Conservation (phyloP, 2,797 vertebrate species). For the Alectoris magna region DNA sequence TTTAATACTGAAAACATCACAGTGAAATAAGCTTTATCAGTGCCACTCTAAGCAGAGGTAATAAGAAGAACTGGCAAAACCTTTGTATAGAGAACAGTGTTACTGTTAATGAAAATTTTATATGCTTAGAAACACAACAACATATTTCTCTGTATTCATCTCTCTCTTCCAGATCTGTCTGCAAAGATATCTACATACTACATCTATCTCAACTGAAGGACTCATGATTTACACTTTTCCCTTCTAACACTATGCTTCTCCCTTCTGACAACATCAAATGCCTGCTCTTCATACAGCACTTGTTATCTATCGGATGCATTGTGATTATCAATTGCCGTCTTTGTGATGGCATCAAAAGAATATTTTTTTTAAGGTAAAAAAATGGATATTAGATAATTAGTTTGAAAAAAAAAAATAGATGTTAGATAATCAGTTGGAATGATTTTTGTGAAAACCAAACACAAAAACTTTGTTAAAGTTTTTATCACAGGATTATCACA, state of each 20-base stretch:
- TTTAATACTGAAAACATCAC: not conserved
- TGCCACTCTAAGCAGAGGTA: not conserved
- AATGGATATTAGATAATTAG: not conserved
- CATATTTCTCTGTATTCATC: not conserved
- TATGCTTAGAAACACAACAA: not conserved
- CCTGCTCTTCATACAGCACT: not conserved
- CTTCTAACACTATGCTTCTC: no score
- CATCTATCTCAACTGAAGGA: fast-evolving
- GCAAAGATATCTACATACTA: not conserved
- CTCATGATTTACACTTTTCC: not conserved
- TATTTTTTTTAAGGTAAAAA: not conserved
- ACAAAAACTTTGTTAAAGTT: not conserved
- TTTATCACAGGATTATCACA: not conserved
- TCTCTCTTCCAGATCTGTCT: not conserved
- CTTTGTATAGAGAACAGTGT: not conserved
- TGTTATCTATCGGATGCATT: not conserved
- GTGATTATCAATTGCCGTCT: not conserved
- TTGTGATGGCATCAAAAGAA: not conserved
- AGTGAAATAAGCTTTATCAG: not conserved
- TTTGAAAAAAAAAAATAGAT: not conserved
- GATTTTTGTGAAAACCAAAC: not conserved
- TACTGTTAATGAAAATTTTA: not conserved
- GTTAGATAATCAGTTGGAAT: not conserved
- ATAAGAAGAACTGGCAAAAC: not conserved
- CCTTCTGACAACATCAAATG: not conserved